These are phyloP conservation scores for Cordilura impudica DNA, from an alignment of 2,888 invertebrate genomes.

Conservation along the genomic window DNA sequence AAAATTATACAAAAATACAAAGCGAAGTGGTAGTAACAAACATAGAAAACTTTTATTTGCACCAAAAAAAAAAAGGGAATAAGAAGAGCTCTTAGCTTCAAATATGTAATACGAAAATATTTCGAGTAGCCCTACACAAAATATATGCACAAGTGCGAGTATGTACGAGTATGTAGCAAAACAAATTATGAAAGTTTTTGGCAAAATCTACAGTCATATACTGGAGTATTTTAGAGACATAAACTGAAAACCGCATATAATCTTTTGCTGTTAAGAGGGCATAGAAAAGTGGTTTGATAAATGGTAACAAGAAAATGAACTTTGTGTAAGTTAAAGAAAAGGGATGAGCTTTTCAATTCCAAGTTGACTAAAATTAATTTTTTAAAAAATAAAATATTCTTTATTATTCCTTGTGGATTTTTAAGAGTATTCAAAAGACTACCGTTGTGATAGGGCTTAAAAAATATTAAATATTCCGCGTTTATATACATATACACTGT, in stretches of 20 bases:
- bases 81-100: neutral
- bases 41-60: neutral
- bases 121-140: neutral
- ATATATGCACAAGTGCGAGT: no score
- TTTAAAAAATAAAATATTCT: no score
- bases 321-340: neutral
- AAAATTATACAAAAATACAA: neutral
- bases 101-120: neutral
- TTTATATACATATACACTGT: no score
- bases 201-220: neutral
- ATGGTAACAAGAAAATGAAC: neutral
- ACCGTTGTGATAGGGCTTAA: no score
- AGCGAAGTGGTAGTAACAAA: neutral
- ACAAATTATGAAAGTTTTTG: neutral
- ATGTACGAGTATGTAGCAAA: no score
- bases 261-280: conserved; percentile 6
- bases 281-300: neutral
- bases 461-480: no score
- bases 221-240: neutral
- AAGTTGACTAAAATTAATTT: no score
- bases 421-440: no score
- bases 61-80: neutral
- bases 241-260: neutral
- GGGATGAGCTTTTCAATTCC: no score
- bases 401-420: no score